Percentiles rank a stretch among this genome's conserved stretches.
Evolutionary conservation across 1,140 invertebrate species (phyloP).

Genomic region (Heliconius hewitsoni): DNA sequence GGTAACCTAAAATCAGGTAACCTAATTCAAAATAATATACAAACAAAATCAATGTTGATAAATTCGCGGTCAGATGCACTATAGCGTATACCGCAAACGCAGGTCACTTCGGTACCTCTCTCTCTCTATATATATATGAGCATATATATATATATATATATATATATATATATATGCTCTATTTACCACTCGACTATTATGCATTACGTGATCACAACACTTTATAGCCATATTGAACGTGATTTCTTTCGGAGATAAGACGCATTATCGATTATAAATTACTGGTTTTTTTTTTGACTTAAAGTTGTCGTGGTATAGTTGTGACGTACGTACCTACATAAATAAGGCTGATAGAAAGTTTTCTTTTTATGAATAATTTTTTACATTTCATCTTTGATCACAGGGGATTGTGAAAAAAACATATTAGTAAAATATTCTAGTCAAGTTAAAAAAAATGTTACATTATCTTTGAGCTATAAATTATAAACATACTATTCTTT

Average conservation of each 20-base stretch:
- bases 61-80: constrained; percentile 12
- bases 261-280: background rate
- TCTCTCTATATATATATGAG: too few species aligned
- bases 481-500: too few species aligned
- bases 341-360: background rate
- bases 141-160: too few species aligned
- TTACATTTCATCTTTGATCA: background rate
- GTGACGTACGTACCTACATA: background rate
- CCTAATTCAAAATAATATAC: background rate
- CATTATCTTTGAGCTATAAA: too few species aligned
- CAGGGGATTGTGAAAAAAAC: background rate
- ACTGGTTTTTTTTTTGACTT: background rate
- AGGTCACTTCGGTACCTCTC: background rate
- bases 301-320: background rate
- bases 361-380: background rate
- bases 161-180: background rate
- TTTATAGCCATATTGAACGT: background rate
- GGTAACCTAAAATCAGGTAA: background rate
- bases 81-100: background rate
- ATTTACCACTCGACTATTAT: constrained; percentile 14
- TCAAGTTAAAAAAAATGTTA: background rate
- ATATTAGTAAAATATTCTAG: background rate
- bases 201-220: constrained; percentile 20
- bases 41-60: constrained; percentile 20
- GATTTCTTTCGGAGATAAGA: background rate